Percentiles rank a stretch among this genome's conserved stretches.
These are phyloP conservation scores for Anhinga anhinga DNA, from an alignment of 2,113 vertebrate species.

Conservation along the genomic window DNA sequence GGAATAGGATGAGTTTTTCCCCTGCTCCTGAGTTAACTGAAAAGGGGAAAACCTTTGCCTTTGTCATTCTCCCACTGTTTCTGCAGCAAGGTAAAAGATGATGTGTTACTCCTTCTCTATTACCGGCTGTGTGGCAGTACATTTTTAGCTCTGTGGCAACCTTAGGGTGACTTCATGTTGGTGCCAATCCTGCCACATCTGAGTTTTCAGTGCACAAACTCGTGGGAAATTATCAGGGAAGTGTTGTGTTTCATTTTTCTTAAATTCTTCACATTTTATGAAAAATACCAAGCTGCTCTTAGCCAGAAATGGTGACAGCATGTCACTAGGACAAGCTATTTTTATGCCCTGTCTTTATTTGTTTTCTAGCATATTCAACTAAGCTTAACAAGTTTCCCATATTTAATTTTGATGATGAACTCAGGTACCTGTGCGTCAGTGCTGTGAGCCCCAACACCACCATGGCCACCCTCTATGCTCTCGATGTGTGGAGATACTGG, in stretches of 20 bases:
- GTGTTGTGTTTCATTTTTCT: neutral
- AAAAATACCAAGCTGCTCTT: neutral
- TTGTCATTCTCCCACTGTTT: neutral
- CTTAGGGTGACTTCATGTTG: neutral
- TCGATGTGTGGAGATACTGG: slow-evolving; percentile 58
- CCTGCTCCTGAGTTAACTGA: too few species aligned
- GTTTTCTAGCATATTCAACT: slow-evolving; percentile 69
- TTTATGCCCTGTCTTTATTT: slow-evolving; percentile 47
- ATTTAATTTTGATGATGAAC: slow-evolving; percentile 66
- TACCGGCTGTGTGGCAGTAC: neutral
- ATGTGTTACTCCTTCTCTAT: neutral
- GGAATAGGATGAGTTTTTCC: neutral
- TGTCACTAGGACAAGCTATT: neutral
- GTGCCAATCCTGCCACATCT: neutral
- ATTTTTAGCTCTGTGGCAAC: neutral
- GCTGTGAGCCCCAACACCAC: slow-evolving; percentile 64
- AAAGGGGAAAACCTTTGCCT: neutral
- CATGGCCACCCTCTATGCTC: slow-evolving; percentile 35
- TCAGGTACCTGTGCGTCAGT: slow-evolving; percentile 59
- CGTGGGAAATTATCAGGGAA: neutral
- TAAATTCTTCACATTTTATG: neutral
- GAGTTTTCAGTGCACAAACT: neutral
- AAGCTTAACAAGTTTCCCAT: slow-evolving; percentile 69
- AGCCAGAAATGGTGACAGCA: neutral
- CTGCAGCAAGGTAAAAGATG: neutral